These are phyloP conservation scores for Ceyx erithaca DNA, from an alignment of 2,797 vertebrate genomes.

Conservation along the genomic window DNA sequence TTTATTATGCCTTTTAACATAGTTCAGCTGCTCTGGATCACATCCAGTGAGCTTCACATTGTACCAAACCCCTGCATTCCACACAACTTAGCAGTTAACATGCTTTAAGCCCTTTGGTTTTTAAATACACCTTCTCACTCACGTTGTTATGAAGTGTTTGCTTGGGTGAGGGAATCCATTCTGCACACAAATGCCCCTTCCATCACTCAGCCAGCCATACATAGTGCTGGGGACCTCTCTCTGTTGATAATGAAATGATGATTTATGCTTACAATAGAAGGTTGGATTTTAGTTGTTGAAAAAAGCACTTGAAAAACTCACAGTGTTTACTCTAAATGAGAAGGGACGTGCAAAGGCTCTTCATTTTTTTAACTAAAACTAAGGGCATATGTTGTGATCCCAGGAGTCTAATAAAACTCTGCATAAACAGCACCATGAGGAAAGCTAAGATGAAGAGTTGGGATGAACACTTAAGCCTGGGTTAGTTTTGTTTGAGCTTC, in stretches of 20 bases:
- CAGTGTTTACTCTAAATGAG: constrained; percentile 45
- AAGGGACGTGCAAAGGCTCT: constrained; percentile 27
- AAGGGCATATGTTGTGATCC: constrained; percentile 48
- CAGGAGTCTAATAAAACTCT: constrained; percentile 59
- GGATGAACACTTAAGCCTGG: constrained; percentile 41
- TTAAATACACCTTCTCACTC: constrained; percentile 49
- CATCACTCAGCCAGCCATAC: constrained; percentile 21
- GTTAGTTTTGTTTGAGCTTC: not conserved
- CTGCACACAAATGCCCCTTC: constrained; percentile 17
- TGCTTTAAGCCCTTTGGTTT: constrained; percentile 37
- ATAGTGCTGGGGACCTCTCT: constrained; percentile 10
- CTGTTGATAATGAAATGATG: constrained; percentile 64
- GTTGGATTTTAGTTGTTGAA: not conserved
- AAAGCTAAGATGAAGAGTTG: constrained; percentile 36
- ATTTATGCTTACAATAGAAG: constrained; percentile 23
- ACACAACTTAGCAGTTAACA: constrained; percentile 39
- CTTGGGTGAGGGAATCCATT: constrained; percentile 41
- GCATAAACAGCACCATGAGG: constrained; percentile 61
- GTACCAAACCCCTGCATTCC: constrained; percentile 54
- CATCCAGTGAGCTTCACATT: constrained; percentile 63
- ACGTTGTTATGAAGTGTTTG: constrained; percentile 55
- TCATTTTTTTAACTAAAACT: constrained; percentile 34
- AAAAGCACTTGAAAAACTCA: constrained; percentile 20
- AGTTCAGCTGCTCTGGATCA: constrained; percentile 71
- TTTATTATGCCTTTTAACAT: constrained; percentile 73